Base-by-base conservation (phyloP, 2,797 vertebrate species). In the Knipowitschia caucasica region DNA sequence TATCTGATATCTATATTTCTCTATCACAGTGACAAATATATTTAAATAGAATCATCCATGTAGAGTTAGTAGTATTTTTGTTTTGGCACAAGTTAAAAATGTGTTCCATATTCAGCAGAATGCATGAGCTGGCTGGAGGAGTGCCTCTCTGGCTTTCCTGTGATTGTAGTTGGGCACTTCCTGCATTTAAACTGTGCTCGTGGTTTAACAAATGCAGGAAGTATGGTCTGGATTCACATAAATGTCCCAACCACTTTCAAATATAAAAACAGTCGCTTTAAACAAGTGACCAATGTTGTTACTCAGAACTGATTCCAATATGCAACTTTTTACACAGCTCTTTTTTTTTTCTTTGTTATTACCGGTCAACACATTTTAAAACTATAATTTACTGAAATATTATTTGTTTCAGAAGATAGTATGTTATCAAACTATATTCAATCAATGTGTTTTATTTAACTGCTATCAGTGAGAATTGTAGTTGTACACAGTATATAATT, bases 201-300 rank as follows among this genome's bases (percentile, higher is more conserved):
- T 51, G n/a, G n/a, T 24, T 68, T 57, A 53, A 81, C 79, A 88
- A 89, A 88, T 38, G 63, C 77, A 79, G 86, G 88, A 89, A 84
- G 58, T 71, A 42, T 66, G 44, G 20, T 66, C 35, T 60, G 24
- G 24, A 50, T 54, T 35, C 45, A 59, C 63, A 67, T 53, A 47
- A 60, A 59, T 64, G 43, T 59, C 36, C 52, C 58, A 27, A 52
- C 24, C 50, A 34, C 14, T 27, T 52, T 6, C 43, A 33, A 23
- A 25, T 50, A 26, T 76, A 61, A 73, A 67, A 9, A 58, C 46
- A 33, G 20, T 23, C 15, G 5, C 6, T 24, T 17, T 29, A 23
- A 33, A 33, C 29, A 33, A 23, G 46, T 33, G 18, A 5, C 31
- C 3, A 2, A 4, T 23, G 29, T 23, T 6, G 4, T 33, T 33